Evolutionary conservation across 2,797 vertebrate species (phyloP), one percentile per base, ranked within the genome.

Genomic region (Corythornis leucogaster): DNA sequence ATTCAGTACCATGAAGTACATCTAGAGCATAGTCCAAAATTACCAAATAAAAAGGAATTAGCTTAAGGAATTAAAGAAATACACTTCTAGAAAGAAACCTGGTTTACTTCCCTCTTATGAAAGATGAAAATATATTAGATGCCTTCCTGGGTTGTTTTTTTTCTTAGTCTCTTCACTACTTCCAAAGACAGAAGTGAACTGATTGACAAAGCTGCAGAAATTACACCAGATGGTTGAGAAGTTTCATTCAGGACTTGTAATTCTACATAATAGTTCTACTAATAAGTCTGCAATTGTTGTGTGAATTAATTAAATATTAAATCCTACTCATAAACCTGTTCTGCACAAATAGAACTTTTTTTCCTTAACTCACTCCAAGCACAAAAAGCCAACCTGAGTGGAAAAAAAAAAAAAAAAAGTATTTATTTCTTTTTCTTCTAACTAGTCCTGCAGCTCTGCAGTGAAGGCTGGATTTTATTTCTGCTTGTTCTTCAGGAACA

Each of bases 401-500:
- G n/a, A 50, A 50, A 26, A 50, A 45, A 77, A 90, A n/a, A 91
- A 6, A 40, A 38, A 13, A 5, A 76, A 50, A n/a, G 9, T 6
- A 48, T 59, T 58, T 63, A 30, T 31, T 59, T 35, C 13, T 50
- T 85, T 84, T 73, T 73, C n/a, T 45, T 69, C 28, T 67, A 81
- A 50, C 20, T 55, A 63, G n/a, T 73, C 25, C 80, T 67, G 48
- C 31, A 88, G 80, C 13, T 92, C 45, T 87, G 50, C 71, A 2
- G 4, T 33, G 25, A 46, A 78, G 48, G 35, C 33, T 91, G 85
- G 69, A 53, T 85, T 89, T 92, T 87, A 80, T 79, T 92, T 83
- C 87, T 89, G 66, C 89, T 81, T 92, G 51, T 69, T 94, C 73
- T 73, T 91, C 43, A 73, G 82, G 42, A 91, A 80, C 40, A 50